A percentile compares a stretch with the other conserved stretches of the same genome.
Evolutionary conservation across 1,140 invertebrate species (phyloP).

Genomic region (Episyrphus balteatus): DNA sequence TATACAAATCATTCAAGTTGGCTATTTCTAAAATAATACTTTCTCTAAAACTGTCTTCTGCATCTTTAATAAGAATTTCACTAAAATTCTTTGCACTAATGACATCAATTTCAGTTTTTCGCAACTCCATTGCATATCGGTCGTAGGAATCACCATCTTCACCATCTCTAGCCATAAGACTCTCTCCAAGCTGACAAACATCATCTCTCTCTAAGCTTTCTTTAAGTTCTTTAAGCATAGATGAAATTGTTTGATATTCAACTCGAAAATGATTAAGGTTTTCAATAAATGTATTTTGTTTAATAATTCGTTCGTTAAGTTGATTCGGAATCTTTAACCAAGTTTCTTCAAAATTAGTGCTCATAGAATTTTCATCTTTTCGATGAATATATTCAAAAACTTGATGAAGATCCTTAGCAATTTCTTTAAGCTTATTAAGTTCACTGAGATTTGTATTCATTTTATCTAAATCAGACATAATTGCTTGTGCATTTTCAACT

Average conservation of each 20-base stretch:
- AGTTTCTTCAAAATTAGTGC: slow-evolving; percentile 17
- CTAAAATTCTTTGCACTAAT: slow-evolving; percentile 34
- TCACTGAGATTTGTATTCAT: slow-evolving; percentile 36
- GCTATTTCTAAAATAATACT: slow-evolving; percentile 20
- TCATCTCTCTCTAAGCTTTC: slow-evolving; percentile 8
- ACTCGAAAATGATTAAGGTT: slow-evolving; percentile 32
- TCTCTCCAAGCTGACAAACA: not conserved
- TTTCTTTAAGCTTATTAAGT: slow-evolving; percentile 31
- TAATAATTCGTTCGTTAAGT: slow-evolving; percentile 28
- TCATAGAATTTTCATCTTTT: slow-evolving; percentile 7
- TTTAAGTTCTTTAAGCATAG: slow-evolving; percentile 18
- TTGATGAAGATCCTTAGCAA: slow-evolving; percentile 35
- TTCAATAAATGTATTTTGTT: slow-evolving; percentile 34
- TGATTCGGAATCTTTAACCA: slow-evolving; percentile 27
- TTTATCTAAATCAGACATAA: slow-evolving; percentile 37
- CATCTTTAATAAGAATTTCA: slow-evolving; percentile 34
- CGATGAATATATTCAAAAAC: slow-evolving; percentile 34
- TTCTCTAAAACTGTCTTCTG: slow-evolving; percentile 19
- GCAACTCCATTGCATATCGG: slow-evolving; percentile 16
- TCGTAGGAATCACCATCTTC: slow-evolving; percentile 1
- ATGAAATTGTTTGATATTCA: slow-evolving; percentile 30
- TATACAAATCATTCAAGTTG: slow-evolving; percentile 25
- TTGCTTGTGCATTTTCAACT: slow-evolving; percentile 39
- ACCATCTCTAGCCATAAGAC: not conserved
- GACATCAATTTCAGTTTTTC: slow-evolving; percentile 34